Conservation (phyloP, 2,113 vertebrate species). For the Laterallus jamaicensis region DNA sequence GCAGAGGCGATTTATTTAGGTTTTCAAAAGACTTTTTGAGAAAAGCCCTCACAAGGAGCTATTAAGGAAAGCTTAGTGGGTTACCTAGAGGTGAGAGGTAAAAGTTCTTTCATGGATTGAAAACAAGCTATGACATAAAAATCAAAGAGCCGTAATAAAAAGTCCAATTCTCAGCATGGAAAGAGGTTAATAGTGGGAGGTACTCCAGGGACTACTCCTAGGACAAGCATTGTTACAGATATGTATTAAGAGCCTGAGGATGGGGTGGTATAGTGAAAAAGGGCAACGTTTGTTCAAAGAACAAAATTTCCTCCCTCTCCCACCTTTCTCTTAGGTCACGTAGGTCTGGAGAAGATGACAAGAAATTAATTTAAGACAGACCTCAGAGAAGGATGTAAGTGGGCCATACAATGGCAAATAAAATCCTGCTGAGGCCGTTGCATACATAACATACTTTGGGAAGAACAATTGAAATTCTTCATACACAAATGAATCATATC, state of each 20-base stretch:
- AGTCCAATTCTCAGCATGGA: constrained; percentile 1
- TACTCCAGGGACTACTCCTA: background rate
- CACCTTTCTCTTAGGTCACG: background rate
- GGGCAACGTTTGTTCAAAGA: background rate
- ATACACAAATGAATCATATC: background rate
- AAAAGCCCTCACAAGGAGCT: constrained; percentile 28
- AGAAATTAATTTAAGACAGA: constrained; percentile 1
- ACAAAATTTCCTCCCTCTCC: background rate
- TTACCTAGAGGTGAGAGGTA: constrained; percentile 24
- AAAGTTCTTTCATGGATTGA: constrained; percentile 39
- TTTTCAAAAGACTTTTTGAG: constrained; percentile 42
- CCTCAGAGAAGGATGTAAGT: background rate
- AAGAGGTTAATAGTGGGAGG: constrained; percentile 44
- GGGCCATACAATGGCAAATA: background rate
- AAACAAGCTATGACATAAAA: constrained; percentile 41
- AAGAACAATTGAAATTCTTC: background rate
- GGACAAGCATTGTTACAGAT: background rate
- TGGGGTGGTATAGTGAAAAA: background rate
- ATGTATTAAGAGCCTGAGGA: background rate
- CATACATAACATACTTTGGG: background rate
- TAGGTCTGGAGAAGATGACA: background rate
- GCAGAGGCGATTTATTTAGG: constrained; percentile 39
- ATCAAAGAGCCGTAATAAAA: constrained; percentile 54
- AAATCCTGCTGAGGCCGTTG: background rate
- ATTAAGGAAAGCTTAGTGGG: constrained; percentile 55